Conservation (phyloP, 2,888 invertebrate species). For the Piscicola geometra region DNA sequence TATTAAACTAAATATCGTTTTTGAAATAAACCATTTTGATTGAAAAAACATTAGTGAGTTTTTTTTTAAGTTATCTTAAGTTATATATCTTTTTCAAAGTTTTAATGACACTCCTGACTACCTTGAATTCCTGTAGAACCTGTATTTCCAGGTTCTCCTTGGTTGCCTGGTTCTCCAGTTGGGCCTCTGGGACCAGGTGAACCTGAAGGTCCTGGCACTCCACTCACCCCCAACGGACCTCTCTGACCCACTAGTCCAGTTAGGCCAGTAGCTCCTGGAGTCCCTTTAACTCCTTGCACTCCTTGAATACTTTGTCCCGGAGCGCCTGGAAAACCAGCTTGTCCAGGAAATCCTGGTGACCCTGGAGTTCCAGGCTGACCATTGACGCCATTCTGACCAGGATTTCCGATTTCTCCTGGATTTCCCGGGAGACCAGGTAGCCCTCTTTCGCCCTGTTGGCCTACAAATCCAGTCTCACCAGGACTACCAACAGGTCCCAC, state of each 20-base stretch:
- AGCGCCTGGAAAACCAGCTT: slow-evolving; percentile 31
- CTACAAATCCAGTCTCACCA: neutral
- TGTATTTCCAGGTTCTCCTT: slow-evolving; percentile 27
- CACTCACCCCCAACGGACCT: slow-evolving; percentile 10
- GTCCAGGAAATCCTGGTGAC: neutral
- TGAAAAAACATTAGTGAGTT: no score
- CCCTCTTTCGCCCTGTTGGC: neutral
- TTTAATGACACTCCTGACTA: neutral
- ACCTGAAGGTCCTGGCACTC: slow-evolving; percentile 27
- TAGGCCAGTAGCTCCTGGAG: neutral
- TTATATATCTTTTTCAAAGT: no score
- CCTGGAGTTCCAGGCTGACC: slow-evolving; percentile 32
- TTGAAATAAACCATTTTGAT: no score
- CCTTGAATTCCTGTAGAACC: slow-evolving; percentile 37
- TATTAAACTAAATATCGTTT: no score
- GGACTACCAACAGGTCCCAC: neutral
- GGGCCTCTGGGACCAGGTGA: slow-evolving; percentile 25
- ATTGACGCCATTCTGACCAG: slow-evolving; percentile 28
- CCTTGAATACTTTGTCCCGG: slow-evolving; percentile 31
- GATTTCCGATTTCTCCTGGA: slow-evolving; percentile 24
- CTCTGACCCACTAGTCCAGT: slow-evolving; percentile 9
- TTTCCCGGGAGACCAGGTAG: slow-evolving; percentile 33
- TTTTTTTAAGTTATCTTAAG: no score
- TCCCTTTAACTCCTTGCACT: slow-evolving; percentile 23
- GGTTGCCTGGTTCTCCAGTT: slow-evolving; percentile 21